phyloP scores from a whole-genome alignment of 2,797 vertebrate genomes.

The Pseudochirops cupreus region DNA sequence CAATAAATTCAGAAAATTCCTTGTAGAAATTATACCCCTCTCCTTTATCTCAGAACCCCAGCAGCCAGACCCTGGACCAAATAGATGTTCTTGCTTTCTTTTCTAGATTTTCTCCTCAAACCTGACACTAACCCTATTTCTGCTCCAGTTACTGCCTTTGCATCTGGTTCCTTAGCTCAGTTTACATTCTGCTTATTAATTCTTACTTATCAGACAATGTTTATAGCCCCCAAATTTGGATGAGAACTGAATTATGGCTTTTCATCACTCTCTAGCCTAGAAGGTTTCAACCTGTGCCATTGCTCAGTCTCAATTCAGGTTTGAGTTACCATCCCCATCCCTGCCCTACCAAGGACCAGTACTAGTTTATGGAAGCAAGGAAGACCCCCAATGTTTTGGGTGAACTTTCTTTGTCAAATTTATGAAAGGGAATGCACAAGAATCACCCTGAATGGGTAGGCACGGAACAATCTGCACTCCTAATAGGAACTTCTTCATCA shows the following conservation, averaged over 20 bases:
- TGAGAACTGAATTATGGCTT: background rate
- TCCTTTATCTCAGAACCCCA: background rate
- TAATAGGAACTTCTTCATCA: background rate
- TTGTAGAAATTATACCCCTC: background rate
- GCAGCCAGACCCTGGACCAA: background rate
- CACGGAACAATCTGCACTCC: background rate
- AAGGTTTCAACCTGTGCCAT: background rate
- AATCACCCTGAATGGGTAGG: background rate
- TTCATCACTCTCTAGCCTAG: background rate
- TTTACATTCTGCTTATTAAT: background rate
- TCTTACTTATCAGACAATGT: background rate
- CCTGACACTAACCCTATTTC: background rate
- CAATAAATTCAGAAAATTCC: background rate
- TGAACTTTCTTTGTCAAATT: background rate
- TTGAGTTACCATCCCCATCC: background rate
- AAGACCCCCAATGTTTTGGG: background rate
- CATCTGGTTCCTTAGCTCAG: background rate
- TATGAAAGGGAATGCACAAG: background rate
- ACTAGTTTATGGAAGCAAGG: background rate
- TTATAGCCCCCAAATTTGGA: background rate
- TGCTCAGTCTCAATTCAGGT: background rate
- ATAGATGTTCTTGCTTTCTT: background rate
- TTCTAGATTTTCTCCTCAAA: background rate
- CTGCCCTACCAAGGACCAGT: background rate
- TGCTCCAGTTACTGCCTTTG: background rate